Base-by-base conservation (phyloP, 1,140 invertebrate genomes). In the Rhysida immarginata region DNA sequence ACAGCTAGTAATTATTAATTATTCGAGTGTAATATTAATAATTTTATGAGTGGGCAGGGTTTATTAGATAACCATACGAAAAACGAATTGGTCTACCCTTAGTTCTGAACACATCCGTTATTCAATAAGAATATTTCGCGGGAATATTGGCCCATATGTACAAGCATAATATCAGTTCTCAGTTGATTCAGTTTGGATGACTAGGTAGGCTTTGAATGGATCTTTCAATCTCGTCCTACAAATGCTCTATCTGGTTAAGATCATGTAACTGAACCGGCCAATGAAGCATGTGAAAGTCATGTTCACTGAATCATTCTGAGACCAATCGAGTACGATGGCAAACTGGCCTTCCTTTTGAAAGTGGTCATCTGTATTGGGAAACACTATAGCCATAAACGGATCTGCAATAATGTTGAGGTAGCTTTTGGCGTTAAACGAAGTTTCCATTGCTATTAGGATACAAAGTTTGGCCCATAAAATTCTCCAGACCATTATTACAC, bases 401-500 rank as follows among this genome's bases (percentile, higher is more conserved):
- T 35, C 5, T 5, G 29, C 29, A 35, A 35, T 16, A 35, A 35
- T 35, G 29, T 35, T 35, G 29, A 35, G 29, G 16, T 35, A 35
- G 29, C 29, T 16, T 8, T 5, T 35, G 29, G 29, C 29, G 16
- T 35, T 35, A 35, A 35, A 16, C 5, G 29, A 35, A 8, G 29
- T 35, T 35, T 35, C 16, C 29, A 43, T n/a, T 11, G 53, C n/a
- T 54, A 44, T 54, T 29, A 54, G 42, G 26, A 21, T 1, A 44
- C 53, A 18, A 14, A 54, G 42, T 54, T 23, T 54, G 27, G 2
- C 16, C 53, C 42, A 54, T 18, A 44, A 54, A 16, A 54, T 54
- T 54, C 53, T 26, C 53, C 41, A 54, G 13, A 54, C 53, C 23
- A 44, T 54, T 29, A 54, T 44, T 44, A 29, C 1, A 23, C 35